Percentiles rank a stretch among this genome's conserved stretches.
These are phyloP conservation scores for Cherax destructor DNA, from an alignment of 1,140 invertebrate genomes.

Conservation along the genomic window DNA sequence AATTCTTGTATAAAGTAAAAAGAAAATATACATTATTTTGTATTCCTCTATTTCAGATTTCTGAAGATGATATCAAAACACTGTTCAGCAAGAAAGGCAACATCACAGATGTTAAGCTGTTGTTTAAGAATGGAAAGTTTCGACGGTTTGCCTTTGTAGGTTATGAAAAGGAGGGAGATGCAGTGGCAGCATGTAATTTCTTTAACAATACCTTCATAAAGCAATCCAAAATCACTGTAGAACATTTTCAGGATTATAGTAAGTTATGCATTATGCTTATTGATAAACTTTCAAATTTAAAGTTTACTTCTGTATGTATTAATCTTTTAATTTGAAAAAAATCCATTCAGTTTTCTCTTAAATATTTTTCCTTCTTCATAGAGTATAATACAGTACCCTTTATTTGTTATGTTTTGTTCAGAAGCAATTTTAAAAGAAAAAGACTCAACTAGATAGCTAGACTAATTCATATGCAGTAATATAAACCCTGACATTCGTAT, in stretches of 20 bases:
- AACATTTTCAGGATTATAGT: slow-evolving; percentile 39
- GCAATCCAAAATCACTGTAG: slow-evolving; percentile 44
- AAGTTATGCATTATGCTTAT: neutral
- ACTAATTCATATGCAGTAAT: no score
- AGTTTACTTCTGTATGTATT: no score
- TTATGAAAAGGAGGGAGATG: slow-evolving; percentile 38
- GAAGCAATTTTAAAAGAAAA: no score
- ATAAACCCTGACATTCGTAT: no score
- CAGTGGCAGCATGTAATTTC: slow-evolving; percentile 15
- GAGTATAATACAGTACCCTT: no score
- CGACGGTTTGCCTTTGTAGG: slow-evolving; percentile 48
- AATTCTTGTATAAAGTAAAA: neutral
- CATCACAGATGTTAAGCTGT: slow-evolving; percentile 49
- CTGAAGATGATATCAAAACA: slow-evolving; percentile 46
- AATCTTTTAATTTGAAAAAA: no score
- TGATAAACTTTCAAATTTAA: no score
- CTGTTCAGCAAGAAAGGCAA: slow-evolving; percentile 39
- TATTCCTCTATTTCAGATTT: slow-evolving; percentile 38
- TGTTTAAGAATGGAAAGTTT: slow-evolving; percentile 44
- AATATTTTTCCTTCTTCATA: no score
- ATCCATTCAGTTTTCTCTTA: no score
- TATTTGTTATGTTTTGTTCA: no score
- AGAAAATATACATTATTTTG: neutral
- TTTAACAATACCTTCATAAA: slow-evolving; percentile 58
- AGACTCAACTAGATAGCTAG: no score